Conservation (phyloP, 2,797 vertebrate species). For the Manis javanica region DNA sequence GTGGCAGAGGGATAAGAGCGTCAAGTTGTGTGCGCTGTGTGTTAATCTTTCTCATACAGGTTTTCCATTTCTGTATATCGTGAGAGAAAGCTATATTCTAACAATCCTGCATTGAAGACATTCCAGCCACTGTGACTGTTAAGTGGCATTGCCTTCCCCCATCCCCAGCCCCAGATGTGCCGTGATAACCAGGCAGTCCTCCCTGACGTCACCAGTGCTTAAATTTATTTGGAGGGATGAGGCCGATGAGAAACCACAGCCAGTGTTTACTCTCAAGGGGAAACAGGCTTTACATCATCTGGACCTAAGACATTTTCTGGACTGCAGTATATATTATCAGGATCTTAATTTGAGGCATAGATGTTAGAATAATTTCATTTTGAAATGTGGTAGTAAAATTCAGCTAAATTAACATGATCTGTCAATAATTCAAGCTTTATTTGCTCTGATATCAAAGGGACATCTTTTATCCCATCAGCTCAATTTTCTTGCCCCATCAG, state of each 20-base stretch:
- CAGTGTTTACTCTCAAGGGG: conserved; percentile 53
- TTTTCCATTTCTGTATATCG: not conserved
- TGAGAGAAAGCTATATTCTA: not conserved
- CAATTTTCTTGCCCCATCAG: conserved; percentile 25
- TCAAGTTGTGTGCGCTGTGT: not conserved
- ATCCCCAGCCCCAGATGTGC: not conserved
- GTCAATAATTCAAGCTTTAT: conserved; percentile 76
- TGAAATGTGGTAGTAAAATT: conserved; percentile 78
- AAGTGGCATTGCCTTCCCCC: not conserved
- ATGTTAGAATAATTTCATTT: conserved; percentile 72
- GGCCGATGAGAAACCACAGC: conserved; percentile 15
- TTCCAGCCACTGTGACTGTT: not conserved
- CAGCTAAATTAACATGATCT: conserved; percentile 60
- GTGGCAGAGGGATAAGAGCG: not conserved
- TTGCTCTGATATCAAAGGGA: conserved; percentile 71
- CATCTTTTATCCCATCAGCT: conserved; percentile 43
- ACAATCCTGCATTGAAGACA: not conserved
- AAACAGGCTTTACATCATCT: conserved; percentile 63
- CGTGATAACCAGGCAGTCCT: not conserved
- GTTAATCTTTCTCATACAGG: not conserved
- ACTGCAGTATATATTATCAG: conserved; percentile 27
- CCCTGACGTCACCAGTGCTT: conserved; percentile 35
- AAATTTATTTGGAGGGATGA: conserved; percentile 63
- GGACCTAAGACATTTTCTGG: conserved; percentile 55
- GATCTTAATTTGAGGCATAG: conserved; percentile 66